phyloP scores from a whole-genome alignment of 1,140 invertebrate genomes.

The Leptinotarsa defecta region DNA sequence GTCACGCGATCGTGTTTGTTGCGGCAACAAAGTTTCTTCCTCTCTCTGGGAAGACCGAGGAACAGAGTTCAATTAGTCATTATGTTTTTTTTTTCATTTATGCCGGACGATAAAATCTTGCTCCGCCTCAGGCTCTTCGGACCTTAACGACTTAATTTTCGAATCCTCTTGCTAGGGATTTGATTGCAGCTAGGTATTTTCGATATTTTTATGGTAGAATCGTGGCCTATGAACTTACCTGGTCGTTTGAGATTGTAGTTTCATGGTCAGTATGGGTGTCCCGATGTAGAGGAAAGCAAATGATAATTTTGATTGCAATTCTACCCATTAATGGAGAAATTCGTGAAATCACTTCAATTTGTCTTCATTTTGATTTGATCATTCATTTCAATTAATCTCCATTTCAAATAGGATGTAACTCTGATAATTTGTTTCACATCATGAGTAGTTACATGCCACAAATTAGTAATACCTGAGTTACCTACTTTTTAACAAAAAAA shows the following conservation, averaged over 20 bases:
- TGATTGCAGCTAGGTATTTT: constrained; percentile 12
- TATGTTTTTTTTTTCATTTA: constrained; percentile 21
- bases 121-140: neutral
- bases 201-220: constrained; percentile 21
- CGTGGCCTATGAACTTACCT: constrained; percentile 11
- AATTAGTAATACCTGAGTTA: too few relatives aligned
- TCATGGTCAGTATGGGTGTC: constrained; percentile 18
- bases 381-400: too few relatives aligned
- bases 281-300: neutral
- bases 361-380: too few relatives aligned
- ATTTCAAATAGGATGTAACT: too few relatives aligned
- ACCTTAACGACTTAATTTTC: constrained; percentile 28
- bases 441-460: too few relatives aligned
- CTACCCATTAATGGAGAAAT: too few relatives aligned
- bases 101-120: constrained; percentile 20
- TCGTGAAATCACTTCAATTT: too few relatives aligned
- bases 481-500: too few relatives aligned
- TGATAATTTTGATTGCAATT: neutral
- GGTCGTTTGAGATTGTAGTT: constrained; percentile 4
- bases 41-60: neutral
- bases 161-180: neutral
- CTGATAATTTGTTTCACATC: too few relatives aligned
- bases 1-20: constrained; percentile 12
- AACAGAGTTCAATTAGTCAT: constrained; percentile 21
- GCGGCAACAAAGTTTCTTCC: neutral